Percentiles rank a stretch among this genome's conserved stretches.
Conservation (phyloP, 2,888 invertebrate genomes). For the Resseliella maxima region DNA sequence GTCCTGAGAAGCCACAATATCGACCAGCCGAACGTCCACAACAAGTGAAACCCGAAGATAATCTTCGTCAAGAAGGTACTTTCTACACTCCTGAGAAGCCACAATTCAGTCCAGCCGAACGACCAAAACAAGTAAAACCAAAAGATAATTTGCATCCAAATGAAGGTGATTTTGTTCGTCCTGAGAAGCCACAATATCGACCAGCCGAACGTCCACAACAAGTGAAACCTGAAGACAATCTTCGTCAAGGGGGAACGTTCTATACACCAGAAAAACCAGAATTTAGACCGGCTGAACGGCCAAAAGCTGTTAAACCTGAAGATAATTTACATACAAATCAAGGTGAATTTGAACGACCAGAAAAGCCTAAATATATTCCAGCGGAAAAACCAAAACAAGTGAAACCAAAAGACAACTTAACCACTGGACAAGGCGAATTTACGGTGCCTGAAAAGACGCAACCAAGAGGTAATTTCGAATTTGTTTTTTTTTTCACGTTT, state of each 20-base stretch:
- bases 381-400: conserved; percentile 69
- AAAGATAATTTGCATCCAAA: conserved; percentile 66
- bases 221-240: conserved; percentile 66
- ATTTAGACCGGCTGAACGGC: conserved; percentile 67
- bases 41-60: conserved; percentile 69
- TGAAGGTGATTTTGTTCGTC: conserved; percentile 69
- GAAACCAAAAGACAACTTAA: conserved; percentile 74
- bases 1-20: conserved; percentile 58
- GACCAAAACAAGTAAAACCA: conserved; percentile 66
- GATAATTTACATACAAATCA: conserved; percentile 65
- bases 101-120: conserved; percentile 65
- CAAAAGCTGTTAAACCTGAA: conserved; percentile 65
- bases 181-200: conserved; percentile 58
- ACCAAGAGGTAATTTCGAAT: conserved; percentile 65
- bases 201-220: conserved; percentile 63
- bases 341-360: conserved; percentile 67
- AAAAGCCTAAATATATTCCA: conserved; percentile 61
- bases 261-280: conserved; percentile 65
- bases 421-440: conserved; percentile 70
- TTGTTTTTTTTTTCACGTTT: background rate
- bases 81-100: conserved; percentile 68
- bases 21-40: too few species aligned
- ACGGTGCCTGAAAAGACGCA: conserved; percentile 67
- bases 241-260: conserved; percentile 64
- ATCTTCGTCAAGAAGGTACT: conserved; percentile 72